Evolutionary conservation across 2,797 vertebrate genomes (phyloP), one percentile per base, ranked within the genome.

Genomic region (Buphagus erythrorhynchus): DNA sequence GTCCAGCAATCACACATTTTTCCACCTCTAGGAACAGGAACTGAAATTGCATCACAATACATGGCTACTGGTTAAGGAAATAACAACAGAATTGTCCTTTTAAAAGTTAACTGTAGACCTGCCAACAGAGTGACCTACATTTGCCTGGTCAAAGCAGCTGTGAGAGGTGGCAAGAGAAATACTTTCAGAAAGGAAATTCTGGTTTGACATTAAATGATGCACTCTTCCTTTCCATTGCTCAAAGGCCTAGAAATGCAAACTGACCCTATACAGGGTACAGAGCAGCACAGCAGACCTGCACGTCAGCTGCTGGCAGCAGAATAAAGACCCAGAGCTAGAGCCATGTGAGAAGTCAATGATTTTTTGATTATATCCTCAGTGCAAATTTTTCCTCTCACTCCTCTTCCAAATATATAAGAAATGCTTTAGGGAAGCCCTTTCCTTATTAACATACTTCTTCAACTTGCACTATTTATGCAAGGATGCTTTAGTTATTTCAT

Each of bases 351-450:
- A 86, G 36, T 22, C 33, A 9, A 80, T 79, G 66, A 86, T 46
- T 94, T 95, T 35, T 75, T 16, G 61, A 96, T 88, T 94, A 90
- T 87, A 94, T 97, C 86, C 71, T 88, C 71, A 71, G 38, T 36
- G 54, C 28, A 86, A 92, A 85, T 48, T 73, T 66, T 73, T 81
- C 48, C 62, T 90, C 89, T 88, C 73, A 43, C 49, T 84, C 38
- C 16, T 55, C n/a, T 89, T 83, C 82, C 66, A 72, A 52, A 71
- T 31, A 80, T 16, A 52, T 21, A 65, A 79, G 67, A 79, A 92
- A 15, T 51, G 40, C 48, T 82, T 94, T 75, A 86, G 79, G 91
- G 58, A 93, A 93, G 36, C 28, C 77, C 71, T 73, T 74, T 88
- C 45, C 43, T 88, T 76, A 86, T 61, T 78, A 91, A 80, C 4